Evolutionary conservation across 2,888 invertebrate genomes (phyloP).

Genomic region (Acleris emargana): DNA sequence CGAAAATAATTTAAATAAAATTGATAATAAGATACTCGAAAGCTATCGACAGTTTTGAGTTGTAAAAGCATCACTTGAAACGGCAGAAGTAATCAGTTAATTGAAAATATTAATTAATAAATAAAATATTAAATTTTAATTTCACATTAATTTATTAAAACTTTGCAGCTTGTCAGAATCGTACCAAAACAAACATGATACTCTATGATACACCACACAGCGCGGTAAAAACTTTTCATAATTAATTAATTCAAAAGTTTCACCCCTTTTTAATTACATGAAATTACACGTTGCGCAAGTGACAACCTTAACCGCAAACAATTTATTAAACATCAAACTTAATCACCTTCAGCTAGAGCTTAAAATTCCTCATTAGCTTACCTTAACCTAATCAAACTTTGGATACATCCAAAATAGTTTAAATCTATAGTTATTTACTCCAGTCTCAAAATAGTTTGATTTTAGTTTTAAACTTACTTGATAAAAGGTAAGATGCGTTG

Average conservation of each 20-base stretch:
- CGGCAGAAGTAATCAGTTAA: no score
- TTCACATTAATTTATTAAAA: not conserved
- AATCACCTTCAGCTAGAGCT: conserved; percentile 2
- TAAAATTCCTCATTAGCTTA: conserved; percentile 14
- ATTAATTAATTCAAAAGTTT: not conserved
- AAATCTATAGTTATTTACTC: conserved; percentile 5
- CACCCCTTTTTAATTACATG: not conserved
- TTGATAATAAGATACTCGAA: no score
- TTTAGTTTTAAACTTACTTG: not conserved
- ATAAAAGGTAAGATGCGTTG: not conserved
- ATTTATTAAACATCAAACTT: conserved; percentile 12
- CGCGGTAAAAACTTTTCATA: not conserved
- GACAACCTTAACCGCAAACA: conserved; percentile 5
- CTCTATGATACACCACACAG: not conserved
- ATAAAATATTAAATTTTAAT: not conserved
- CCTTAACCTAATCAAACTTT: conserved; percentile 13
- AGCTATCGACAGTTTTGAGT: no score
- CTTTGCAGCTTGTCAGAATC: not conserved
- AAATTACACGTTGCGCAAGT: not conserved
- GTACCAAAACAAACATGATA: not conserved
- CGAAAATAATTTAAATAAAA: no score
- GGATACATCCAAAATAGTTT: not conserved
- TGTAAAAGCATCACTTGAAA: no score
- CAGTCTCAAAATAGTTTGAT: conserved; percentile 8
- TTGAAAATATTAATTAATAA: no score